These are phyloP conservation scores for Apodemus speciosus DNA, from an alignment of 2,113 vertebrate species.

Conservation along the genomic window DNA sequence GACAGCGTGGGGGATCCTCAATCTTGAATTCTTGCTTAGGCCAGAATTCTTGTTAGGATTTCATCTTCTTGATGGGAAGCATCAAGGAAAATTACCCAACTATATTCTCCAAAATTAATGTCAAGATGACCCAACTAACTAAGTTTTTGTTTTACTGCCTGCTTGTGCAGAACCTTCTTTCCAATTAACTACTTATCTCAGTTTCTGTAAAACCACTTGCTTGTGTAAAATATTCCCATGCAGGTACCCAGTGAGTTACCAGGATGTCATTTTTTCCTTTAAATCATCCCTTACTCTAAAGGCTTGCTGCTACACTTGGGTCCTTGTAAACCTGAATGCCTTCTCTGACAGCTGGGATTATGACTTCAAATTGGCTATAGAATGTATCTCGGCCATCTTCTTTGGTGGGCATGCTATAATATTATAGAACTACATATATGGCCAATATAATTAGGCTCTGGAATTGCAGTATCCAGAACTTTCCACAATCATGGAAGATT, in stretches of 20 bases:
- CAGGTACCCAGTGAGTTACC: not conserved
- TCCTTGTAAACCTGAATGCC: not conserved
- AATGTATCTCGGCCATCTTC: not conserved
- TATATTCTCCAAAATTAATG: not conserved
- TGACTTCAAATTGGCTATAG: not conserved
- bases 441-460: not conserved
- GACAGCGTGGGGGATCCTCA: not conserved
- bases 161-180: not conserved
- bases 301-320: not conserved
- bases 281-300: not conserved
- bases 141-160: not conserved
- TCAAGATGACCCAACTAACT: not conserved
- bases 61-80: not conserved
- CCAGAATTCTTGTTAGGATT: no score
- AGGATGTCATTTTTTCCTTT: not conserved
- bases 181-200: not conserved
- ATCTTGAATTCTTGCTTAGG: not conserved
- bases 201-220: not conserved
- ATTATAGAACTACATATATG: not conserved
- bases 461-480: not conserved
- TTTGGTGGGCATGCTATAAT: not conserved
- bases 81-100: not conserved
- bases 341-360: not conserved
- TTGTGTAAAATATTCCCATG: not conserved
- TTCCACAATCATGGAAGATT: not conserved